Evolutionary conservation across 2,888 invertebrate genomes (phyloP), one percentile per base, ranked within the genome.

Genomic region (Drosophila maculinotata): DNA sequence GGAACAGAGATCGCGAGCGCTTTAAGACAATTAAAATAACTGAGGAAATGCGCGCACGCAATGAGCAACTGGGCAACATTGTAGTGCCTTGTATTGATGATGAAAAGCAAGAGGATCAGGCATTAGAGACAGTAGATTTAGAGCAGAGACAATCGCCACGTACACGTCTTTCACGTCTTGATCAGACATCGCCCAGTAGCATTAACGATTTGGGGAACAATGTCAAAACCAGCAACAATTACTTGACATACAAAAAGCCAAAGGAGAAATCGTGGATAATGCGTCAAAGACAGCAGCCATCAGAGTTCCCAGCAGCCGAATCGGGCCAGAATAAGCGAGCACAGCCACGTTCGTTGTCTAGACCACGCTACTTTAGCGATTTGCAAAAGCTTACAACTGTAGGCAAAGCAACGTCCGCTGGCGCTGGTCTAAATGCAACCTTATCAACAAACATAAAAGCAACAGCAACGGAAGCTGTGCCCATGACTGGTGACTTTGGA

Each of bases 1-100:
- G 90, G 12, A 87, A 86, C 48, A 80, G 89, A 12, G 90, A 91
- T 82, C 90, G 91, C 10, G 91, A 92, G 67, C 90, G 92, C 20
- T 92, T 92, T 57, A 91, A 91, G 79, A 92, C 92, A n/a, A 91
- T 91, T 56, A 89, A 91, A 78, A 90, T 92, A 52, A 88, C 88
- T 17, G 90, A 87, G 47, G 84, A 74, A 26, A 84, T 84, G 81
- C 81, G 77, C 8, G 30, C 57, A 28, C 47, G 58, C 70, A 69
- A 52, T 76, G 81, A 68, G 59, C 78, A 69, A 78, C 48, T 52
- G 54, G 85, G 89, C 57, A 79, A 89, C 69, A 80, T 91, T 64
- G 84, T 90, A 84, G 90, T 91, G 80, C 91, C 91, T 87, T 91
- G 91, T 78, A 91, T 91, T 68, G 91, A 91, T 76, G 88, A 88